Base-by-base conservation (phyloP, 2,113 vertebrate genomes). In the Thamnophis sirtalis region DNA sequence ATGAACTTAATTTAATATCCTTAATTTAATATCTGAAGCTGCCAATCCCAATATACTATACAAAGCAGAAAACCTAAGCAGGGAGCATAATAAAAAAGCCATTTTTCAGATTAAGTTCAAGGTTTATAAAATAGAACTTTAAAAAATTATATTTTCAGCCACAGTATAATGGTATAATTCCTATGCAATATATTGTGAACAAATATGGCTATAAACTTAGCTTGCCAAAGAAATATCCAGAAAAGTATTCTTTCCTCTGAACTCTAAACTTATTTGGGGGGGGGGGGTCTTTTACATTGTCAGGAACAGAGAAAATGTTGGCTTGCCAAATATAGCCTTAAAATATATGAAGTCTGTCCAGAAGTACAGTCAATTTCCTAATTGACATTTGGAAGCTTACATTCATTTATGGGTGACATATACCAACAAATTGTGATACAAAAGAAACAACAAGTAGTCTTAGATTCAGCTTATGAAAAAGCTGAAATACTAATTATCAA, bases 1-100 rank as follows among this genome's bases (percentile, higher is more conserved):
- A 95, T 26, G 94, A 95, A 96, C 95, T 96, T 84, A 95, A 93
- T 95, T 95, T n/a, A n/a, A n/a, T n/a, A n/a, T n/a, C n/a, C n/a
- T n/a, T n/a, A n/a, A n/a, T n/a, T n/a, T n/a, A n/a, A n/a, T 93
- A 96, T 91, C 21, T 95, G 43, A 84, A 94, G 93, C 91, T 94
- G 55, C 91, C 53, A 93, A 92, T 94, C 93, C 95, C 91, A 88
- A 8, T 56, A 96, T 24, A 58, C 60, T 49, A 92, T 86, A 87
- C 28, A 89, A 89, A 54, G 56, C 4, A 60, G 26, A 2, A 21
- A 8, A 0, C 13, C 0, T 2, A 43, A 73, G 60, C 95, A 95
- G 94, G 94, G 90, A 96, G 88, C 49, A 80, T 43, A 60, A 91
- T 90, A 87, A 51, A 53, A 89, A 3, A 49, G 19, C 73, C 7